Evolutionary conservation across 2,797 vertebrate genomes (phyloP).

Genomic region (Pangasius mekongensis): DNA sequence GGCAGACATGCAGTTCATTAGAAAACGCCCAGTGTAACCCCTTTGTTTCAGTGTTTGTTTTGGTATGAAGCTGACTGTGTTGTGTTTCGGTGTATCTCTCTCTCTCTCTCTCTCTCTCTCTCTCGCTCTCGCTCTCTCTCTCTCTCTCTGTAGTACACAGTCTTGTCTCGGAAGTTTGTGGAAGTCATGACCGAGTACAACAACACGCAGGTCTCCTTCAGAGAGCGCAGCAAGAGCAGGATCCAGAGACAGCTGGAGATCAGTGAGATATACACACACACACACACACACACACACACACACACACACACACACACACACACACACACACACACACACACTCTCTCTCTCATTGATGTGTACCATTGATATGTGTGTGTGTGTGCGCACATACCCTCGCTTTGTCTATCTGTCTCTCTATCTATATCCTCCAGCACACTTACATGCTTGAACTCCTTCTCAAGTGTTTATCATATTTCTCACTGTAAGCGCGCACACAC

Average conservation of each 20-base stretch:
- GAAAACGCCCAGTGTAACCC: not conserved
- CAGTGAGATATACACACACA: slow-evolving; percentile 81
- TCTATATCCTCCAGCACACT: slow-evolving; percentile 19
- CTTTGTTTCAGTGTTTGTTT: not conserved
- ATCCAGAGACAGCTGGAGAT: slow-evolving; percentile 97
- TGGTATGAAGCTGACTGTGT: not conserved
- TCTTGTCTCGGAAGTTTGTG: slow-evolving; percentile 92
- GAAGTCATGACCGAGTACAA: slow-evolving; percentile 96
- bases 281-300: slow-evolving; percentile 6
- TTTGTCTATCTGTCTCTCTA: not conserved
- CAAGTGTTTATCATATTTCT: not conserved
- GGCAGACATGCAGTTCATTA: not conserved
- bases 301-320: slow-evolving; percentile 30
- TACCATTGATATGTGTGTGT: not conserved
- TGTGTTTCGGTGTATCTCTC: not conserved
- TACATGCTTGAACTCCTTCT: not conserved
- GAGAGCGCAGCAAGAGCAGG: slow-evolving; percentile 92
- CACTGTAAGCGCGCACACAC: not conserved
- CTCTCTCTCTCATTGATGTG: not conserved
- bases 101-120: not conserved
- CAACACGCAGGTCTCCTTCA: slow-evolving; percentile 89
- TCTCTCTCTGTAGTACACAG: slow-evolving; percentile 77
- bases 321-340: not conserved
- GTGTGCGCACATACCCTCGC: not conserved
- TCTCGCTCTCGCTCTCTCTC: not conserved